Evolutionary conservation across 2,888 invertebrate genomes (phyloP).

Genomic region (Hirtodrosophila alboralis): DNA sequence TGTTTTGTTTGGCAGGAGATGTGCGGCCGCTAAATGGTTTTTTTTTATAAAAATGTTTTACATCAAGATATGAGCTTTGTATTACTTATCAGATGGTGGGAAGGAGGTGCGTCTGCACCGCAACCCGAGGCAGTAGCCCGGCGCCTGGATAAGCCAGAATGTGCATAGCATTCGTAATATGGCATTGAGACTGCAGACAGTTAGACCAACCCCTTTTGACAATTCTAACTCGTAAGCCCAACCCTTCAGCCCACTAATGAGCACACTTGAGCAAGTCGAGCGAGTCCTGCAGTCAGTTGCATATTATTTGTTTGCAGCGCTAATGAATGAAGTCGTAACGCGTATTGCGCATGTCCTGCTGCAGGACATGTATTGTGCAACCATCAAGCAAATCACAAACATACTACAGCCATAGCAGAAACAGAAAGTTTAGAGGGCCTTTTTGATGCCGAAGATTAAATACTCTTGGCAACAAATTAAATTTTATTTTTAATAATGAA

Average conservation of each 20-base stretch:
- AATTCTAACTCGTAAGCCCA: conserved; percentile 8
- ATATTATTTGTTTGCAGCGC: conserved; percentile 55
- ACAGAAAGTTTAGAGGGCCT: too few species aligned
- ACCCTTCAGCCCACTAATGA: conserved; percentile 57
- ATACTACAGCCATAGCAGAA: conserved; percentile 7
- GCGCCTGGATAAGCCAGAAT: conserved; percentile 32
- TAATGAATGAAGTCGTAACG: conserved; percentile 55
- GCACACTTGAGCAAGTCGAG: conserved; percentile 64
- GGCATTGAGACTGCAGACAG: conserved; percentile 18
- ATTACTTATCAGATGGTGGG: conserved; percentile 52
- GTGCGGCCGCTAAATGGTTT: conserved; percentile 39
- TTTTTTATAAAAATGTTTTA: conserved; percentile 56
- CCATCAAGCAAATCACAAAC: conserved; percentile 67
- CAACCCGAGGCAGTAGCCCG: conserved; percentile 22
- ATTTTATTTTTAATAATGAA: too few species aligned
- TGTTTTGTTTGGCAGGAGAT: conserved; percentile 31
- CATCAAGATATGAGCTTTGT: conserved; percentile 76
- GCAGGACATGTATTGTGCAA: conserved; percentile 69
- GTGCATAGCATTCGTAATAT: conserved; percentile 46
- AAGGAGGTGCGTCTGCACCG: conserved; percentile 5
- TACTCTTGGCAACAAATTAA: conserved; percentile 20
- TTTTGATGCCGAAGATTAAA: conserved; percentile 12
- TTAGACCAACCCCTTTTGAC: conserved; percentile 43
- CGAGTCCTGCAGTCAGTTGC: conserved; percentile 46
- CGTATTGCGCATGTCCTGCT: conserved; percentile 46